Evolutionary conservation across 2,888 invertebrate genomes (phyloP).

Genomic region (Drosophila mulleri): DNA sequence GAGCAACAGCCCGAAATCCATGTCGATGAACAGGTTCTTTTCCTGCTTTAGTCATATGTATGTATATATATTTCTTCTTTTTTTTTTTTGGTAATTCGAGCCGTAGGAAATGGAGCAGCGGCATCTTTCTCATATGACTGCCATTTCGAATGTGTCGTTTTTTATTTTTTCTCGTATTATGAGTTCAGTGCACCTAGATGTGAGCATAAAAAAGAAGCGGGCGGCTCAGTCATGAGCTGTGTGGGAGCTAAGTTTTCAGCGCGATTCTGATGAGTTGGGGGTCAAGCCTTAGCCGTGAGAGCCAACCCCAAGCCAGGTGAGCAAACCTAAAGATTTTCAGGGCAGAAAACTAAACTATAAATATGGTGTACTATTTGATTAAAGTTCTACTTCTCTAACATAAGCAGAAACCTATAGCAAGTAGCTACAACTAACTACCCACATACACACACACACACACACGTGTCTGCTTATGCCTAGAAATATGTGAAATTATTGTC

Average conservation of each 20-base stretch:
- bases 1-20: constrained; percentile 32
- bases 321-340: not conserved
- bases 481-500: constrained; percentile 55
- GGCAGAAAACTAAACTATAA: not conserved
- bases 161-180: constrained; percentile 33
- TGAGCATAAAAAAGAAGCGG: constrained; percentile 31
- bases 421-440: constrained; percentile 12
- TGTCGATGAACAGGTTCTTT: constrained; percentile 71
- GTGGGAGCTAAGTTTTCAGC: constrained; percentile 37
- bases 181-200: constrained; percentile 70
- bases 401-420: not conserved
- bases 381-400: too few species aligned
- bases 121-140: constrained; percentile 66
- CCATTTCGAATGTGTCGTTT: constrained; percentile 59
- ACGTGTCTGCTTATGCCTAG: constrained; percentile 7
- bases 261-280: constrained; percentile 26
- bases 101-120: constrained; percentile 70
- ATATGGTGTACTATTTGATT: not conserved
- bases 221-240: constrained; percentile 29
- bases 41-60: constrained; percentile 54
- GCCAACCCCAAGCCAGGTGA: constrained; percentile 34
- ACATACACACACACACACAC: constrained; percentile 19
- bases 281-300: constrained; percentile 44
- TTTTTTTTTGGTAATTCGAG: constrained; percentile 67
- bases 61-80: not conserved